These are phyloP conservation scores for Hydractinia echinata DNA, from an alignment of 30 jellyfish, hydroid and myxozoan genomes.

Conservation along the genomic window DNA sequence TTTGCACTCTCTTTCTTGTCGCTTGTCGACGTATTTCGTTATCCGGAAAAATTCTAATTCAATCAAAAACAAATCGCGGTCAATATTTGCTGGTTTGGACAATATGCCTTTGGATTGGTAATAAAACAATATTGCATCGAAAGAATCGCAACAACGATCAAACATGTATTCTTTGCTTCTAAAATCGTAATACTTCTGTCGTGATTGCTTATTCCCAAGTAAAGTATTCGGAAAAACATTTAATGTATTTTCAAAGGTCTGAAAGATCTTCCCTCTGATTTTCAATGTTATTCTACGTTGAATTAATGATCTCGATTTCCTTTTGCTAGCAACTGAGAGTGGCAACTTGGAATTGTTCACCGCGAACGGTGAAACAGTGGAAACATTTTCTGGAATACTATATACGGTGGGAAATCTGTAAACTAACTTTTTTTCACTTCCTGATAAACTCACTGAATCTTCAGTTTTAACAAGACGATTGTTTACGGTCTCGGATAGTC, in stretches of 20 bases:
- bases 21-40: conserved; percentile 42
- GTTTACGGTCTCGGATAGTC: too few relatives aligned
- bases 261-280: conserved; percentile 52
- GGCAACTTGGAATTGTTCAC: too few relatives aligned
- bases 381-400: too few relatives aligned
- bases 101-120: conserved; percentile 80
- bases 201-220: conserved; percentile 50
- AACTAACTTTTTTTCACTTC: too few relatives aligned
- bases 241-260: conserved; percentile 67
- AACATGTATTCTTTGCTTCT: conserved; percentile 29
- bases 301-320: background rate
- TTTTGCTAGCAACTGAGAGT: too few relatives aligned
- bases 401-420: too few relatives aligned
- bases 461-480: too few relatives aligned
- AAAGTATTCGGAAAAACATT: conserved; percentile 62
- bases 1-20: conserved; percentile 56
- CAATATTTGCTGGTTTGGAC: conserved; percentile 51
- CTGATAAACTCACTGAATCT: too few relatives aligned
- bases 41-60: conserved; percentile 68
- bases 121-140: conserved; percentile 75
- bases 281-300: conserved; percentile 12
- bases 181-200: conserved; percentile 50
- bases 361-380: too few relatives aligned
- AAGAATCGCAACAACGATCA: conserved; percentile 55
- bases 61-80: conserved; percentile 40